A percentile compares a stretch with the other conserved stretches of the same genome.
These are phyloP conservation scores for Acromyrmex echinatior DNA, from an alignment of 1,140 invertebrate genomes.

Conservation along the genomic window DNA sequence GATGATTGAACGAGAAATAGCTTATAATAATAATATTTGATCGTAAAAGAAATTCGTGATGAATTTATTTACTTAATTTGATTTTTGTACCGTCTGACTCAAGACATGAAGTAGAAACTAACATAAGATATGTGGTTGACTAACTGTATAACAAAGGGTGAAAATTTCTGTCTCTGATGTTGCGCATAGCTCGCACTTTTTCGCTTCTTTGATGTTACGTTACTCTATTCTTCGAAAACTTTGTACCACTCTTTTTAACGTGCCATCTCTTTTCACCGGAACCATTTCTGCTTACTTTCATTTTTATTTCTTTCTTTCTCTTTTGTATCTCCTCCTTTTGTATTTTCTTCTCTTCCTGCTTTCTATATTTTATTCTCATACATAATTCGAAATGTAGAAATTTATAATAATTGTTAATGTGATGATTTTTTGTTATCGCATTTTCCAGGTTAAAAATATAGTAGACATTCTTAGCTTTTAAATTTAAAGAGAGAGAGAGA, in stretches of 20 bases:
- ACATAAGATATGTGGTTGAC: conserved; percentile 27
- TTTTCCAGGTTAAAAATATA: background rate
- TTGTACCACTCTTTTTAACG: conserved; percentile 32
- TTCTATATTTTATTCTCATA: conserved; percentile 28
- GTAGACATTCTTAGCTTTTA: background rate
- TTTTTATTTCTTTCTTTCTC: background rate
- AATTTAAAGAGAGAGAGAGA: background rate
- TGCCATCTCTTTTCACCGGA: background rate
- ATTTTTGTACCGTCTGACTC: background rate
- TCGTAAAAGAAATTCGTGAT: background rate
- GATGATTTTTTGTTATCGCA: background rate
- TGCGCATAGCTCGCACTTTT: conserved; percentile 61
- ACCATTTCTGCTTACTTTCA: background rate
- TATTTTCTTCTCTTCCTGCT: conserved; percentile 17
- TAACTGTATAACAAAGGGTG: conserved; percentile 62
- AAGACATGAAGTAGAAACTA: background rate
- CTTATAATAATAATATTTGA: background rate
- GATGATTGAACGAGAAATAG: background rate
- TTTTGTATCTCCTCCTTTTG: background rate
- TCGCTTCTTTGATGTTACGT: conserved; percentile 72
- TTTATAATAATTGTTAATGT: background rate
- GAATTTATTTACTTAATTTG: background rate
- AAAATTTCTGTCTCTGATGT: conserved; percentile 71
- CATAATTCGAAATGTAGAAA: background rate
- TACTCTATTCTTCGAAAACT: background rate